Evolutionary conservation across 2,797 vertebrate genomes (phyloP), one percentile per base, ranked within the genome.

Genomic region (Enteromius fasciolatus): DNA sequence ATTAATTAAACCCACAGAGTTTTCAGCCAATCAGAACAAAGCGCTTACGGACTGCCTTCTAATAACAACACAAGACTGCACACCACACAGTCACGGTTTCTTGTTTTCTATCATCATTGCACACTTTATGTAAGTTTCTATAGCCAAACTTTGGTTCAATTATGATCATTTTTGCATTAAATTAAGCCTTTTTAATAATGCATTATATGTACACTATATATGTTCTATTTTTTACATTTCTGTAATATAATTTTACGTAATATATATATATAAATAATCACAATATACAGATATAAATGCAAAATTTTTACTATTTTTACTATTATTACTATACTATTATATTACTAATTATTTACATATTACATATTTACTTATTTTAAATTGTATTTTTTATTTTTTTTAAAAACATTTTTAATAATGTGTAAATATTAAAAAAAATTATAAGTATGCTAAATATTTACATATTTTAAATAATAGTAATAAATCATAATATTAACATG

Each of bases 1-100:
- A 94, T 94, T 95, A 95, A 96, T 96, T 95, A 95, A 94, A 94
- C 92, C 90, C 92, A 92, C 23, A 33, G 46, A 76, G 94, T 92
- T 93, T 92, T 90, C 91, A 86, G 92, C 92, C 94, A 94, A 93
- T 86, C 70, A 78, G 61, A 67, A 39, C 59, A 15, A 82, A 75
- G 28, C 4, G 3, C 25, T 67, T 9, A 31, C 15, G 8, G 61
- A 20, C 70, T 20, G 23, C n/a, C 23, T 41, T 41, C 28, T 66
- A 66, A 74, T 41, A 64, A 11, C 9, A 50, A 66, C 33, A 50
- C 25, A 63, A 76, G 17, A 10, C 57, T 46, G 23, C 10, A 61
- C 39, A 76, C 25, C 28, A 31, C 28, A 31, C 2, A 57, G 12
- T 39, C 52, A 39, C 33, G 15, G 20, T 36, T 75, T 23, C 1